Evolutionary conservation across 2,113 vertebrate species (phyloP), one percentile per base, ranked within the genome.

Genomic region (Poecile atricapillus): DNA sequence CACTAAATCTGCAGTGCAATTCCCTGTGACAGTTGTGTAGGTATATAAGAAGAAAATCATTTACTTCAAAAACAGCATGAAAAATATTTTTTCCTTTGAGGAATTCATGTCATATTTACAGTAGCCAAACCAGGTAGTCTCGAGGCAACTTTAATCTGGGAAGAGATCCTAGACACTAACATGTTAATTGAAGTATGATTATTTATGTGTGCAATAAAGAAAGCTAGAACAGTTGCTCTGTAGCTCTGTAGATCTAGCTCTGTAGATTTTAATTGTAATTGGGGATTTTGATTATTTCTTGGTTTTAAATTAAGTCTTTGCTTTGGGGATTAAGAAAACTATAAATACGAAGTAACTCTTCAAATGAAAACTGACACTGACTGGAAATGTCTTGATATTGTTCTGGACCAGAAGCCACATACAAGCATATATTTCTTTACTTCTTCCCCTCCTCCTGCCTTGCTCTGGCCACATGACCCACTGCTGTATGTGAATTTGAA

Each of bases 21-120:
- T 98, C 97, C 97, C 98, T 98, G 97, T 98, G 98, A 98, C 98
- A 98, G 98, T 98, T 97, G 97, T 97, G 97, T 97, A 98, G 97
- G 97, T 98, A 98, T 98, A 98, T 98, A 98, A 98, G 98, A 98
- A 98, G 97, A 98, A 98, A 98, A 98, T 98, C 97, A 98, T 98
- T 98, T 98, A 98, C 97, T 98, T 98, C 97, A 97, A 97, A 98
- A 97, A 93, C 97, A 96, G 97, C 97, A 95, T 96, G 96, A 97
- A 98, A 98, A 97, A 98, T 97, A 97, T 95, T 94, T 97, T 98
- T 98, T 98, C 92, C 96, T 97, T 96, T 92, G 94, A 76, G 95
- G 97, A 97, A 98, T 97, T 98, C 97, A 98, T 91, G 94, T 98
- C 97, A 97, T 97, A 98, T 98, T 98, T 98, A 98, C 97, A 98